A percentile compares a stretch with the other conserved stretches of the same genome.
phyloP scores from a whole-genome alignment of 2,888 invertebrate species.

The Lathronympha strigana region DNA sequence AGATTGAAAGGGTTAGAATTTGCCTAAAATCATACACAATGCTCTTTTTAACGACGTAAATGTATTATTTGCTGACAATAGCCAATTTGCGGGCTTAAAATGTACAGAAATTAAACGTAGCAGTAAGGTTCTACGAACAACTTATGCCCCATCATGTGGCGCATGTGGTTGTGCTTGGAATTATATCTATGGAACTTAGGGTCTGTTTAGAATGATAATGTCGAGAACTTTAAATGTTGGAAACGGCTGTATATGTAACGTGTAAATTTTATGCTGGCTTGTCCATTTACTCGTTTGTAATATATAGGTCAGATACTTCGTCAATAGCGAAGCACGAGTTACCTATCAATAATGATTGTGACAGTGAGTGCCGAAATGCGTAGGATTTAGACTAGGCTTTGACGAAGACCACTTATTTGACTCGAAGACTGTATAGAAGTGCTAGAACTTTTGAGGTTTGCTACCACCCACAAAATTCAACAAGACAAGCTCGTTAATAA shows the following conservation, averaged over 20 bases:
- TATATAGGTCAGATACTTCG: too few species aligned
- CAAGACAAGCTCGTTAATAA: too few species aligned
- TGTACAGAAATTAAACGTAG: constrained; percentile 2
- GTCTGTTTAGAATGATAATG: not conserved
- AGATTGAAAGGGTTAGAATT: constrained; percentile 4
- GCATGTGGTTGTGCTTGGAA: not conserved
- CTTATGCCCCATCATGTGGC: not conserved
- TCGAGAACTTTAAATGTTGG: not conserved
- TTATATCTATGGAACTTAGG: not conserved
- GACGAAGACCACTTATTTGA: too few species aligned
- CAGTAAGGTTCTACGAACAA: not conserved
- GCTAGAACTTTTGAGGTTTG: too few species aligned
- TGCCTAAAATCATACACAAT: not conserved
- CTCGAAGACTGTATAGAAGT: too few species aligned
- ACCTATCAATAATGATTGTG: too few species aligned
- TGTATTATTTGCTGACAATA: constrained; percentile 3
- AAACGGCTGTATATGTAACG: not conserved
- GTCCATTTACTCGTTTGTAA: not conserved
- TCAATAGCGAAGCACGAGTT: too few species aligned
- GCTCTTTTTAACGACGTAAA: not conserved
- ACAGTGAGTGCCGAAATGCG: too few species aligned
- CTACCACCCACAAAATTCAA: too few species aligned
- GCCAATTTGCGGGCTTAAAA: constrained; percentile 20
- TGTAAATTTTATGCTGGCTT: not conserved
- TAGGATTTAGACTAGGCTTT: too few species aligned